Conservation (phyloP, 1,140 invertebrate species). For the Himalopsyche phryganea region DNA sequence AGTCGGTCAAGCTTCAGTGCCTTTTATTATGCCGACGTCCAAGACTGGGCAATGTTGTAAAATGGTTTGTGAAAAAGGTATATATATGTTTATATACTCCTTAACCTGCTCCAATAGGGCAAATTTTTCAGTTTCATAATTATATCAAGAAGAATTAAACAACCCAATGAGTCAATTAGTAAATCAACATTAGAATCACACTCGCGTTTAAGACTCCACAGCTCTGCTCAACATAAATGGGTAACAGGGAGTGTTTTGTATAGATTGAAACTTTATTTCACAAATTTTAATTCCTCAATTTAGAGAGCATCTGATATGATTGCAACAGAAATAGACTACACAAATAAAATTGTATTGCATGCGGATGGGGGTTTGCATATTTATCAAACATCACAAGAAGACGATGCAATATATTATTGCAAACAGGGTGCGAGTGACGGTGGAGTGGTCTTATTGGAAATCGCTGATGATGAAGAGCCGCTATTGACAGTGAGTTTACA, state of each 20-base stretch:
- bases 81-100: too few relatives aligned
- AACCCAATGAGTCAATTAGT: too few relatives aligned
- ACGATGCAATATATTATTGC: slow-evolving; percentile 38
- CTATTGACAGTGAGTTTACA: background rate
- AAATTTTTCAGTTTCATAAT: too few relatives aligned
- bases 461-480: slow-evolving; percentile 4
- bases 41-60: background rate
- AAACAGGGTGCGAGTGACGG: slow-evolving; percentile 17
- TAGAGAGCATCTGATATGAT: background rate
- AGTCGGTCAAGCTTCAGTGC: slow-evolving; percentile 33
- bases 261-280: too few relatives aligned
- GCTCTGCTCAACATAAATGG: too few relatives aligned
- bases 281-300: too few relatives aligned
- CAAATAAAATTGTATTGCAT: slow-evolving; percentile 16
- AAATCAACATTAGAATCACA: too few relatives aligned
- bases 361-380: slow-evolving; percentile 33
- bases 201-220: too few relatives aligned
- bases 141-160: too few relatives aligned
- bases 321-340: slow-evolving; percentile 18
- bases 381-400: slow-evolving; percentile 27
- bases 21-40: slow-evolving; percentile 32
- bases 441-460: slow-evolving; percentile 35
- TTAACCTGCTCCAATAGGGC: too few relatives aligned
- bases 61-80: slow-evolving; percentile 7
- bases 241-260: too few relatives aligned